Evolutionary conservation across 2,888 invertebrate species (phyloP).

Genomic region (Netelia virgata): DNA sequence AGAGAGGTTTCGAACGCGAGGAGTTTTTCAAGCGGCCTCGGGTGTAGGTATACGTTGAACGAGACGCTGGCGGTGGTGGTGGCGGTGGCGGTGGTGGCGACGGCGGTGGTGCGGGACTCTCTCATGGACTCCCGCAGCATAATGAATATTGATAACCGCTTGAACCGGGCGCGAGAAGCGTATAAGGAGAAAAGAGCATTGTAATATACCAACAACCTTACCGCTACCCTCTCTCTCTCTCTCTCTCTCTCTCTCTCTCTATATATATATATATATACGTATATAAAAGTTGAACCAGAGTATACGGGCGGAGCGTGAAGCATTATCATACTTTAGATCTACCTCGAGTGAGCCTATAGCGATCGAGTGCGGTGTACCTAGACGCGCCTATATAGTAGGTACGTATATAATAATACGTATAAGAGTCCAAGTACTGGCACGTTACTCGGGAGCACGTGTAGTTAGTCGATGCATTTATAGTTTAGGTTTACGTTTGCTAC

Average conservation of each 20-base stretch:
- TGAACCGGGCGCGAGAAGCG: slow-evolving; percentile 52
- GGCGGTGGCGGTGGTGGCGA: slow-evolving; percentile 2
- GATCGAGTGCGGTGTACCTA: slow-evolving; percentile 57
- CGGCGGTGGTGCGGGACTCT: slow-evolving; percentile 1
- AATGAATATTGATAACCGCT: slow-evolving; percentile 69
- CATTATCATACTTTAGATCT: slow-evolving; percentile 67
- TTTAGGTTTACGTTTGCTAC: background rate
- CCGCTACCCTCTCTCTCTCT: too few relatives aligned
- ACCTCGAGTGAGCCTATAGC: slow-evolving; percentile 65
- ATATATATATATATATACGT: slow-evolving; percentile 8
- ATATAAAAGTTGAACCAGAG: slow-evolving; percentile 35
- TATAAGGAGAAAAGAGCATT: slow-evolving; percentile 57
- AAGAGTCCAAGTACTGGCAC: background rate
- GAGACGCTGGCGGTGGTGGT: slow-evolving; percentile 15
- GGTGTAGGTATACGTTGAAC: background rate
- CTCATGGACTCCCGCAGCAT: slow-evolving; percentile 49
- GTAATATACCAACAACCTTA: slow-evolving; percentile 59
- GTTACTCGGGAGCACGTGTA: background rate
- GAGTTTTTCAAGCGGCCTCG: slow-evolving; percentile 55
- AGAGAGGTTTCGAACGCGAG: slow-evolving; percentile 57
- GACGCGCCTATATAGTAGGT: slow-evolving; percentile 36
- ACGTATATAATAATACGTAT: background rate
- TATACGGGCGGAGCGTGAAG: slow-evolving; percentile 67
- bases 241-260: too few relatives aligned
- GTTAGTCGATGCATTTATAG: background rate